phyloP scores from a whole-genome alignment of 2,797 vertebrate genomes.

The Alosa sapidissima region DNA sequence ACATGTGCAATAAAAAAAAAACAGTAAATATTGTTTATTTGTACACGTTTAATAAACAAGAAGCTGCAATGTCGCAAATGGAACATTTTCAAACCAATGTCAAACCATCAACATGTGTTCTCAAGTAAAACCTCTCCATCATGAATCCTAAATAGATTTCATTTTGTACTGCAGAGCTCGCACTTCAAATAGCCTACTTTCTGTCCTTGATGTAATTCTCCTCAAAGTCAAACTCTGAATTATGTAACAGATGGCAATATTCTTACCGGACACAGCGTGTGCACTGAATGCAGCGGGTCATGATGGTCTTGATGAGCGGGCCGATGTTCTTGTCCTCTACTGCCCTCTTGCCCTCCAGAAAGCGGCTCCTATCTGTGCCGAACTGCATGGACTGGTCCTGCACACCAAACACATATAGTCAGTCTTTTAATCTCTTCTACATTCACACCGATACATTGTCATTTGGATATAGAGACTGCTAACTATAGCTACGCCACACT shows the following conservation, averaged over 20 bases:
- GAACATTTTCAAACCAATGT: no score
- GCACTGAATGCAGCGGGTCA: slow-evolving; percentile 98
- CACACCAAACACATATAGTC: neutral
- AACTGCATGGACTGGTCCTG: slow-evolving; percentile 94
- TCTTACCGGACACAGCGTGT: slow-evolving; percentile 94
- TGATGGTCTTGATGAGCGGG: slow-evolving; percentile 96
- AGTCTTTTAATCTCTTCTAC: neutral
- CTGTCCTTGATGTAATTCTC: no score
- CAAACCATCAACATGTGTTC: no score
- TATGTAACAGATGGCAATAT: neutral
- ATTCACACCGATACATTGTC: neutral
- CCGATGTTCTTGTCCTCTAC: slow-evolving; percentile 99
- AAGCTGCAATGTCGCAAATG: no score
- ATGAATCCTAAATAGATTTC: neutral
- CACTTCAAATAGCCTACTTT: no score
- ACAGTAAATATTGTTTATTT: no score
- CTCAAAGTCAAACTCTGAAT: neutral
- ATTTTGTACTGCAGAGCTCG: neutral
- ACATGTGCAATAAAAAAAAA: neutral
- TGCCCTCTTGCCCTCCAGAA: slow-evolving; percentile 90
- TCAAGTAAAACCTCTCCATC: neutral
- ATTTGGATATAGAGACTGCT: neutral
- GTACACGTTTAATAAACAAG: no score
- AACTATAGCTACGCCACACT: neutral
- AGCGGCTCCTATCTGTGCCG: slow-evolving; percentile 93